Evolutionary conservation across 2,113 vertebrate species (phyloP), one percentile per base, ranked within the genome.

Genomic region (Zapornia atra): DNA sequence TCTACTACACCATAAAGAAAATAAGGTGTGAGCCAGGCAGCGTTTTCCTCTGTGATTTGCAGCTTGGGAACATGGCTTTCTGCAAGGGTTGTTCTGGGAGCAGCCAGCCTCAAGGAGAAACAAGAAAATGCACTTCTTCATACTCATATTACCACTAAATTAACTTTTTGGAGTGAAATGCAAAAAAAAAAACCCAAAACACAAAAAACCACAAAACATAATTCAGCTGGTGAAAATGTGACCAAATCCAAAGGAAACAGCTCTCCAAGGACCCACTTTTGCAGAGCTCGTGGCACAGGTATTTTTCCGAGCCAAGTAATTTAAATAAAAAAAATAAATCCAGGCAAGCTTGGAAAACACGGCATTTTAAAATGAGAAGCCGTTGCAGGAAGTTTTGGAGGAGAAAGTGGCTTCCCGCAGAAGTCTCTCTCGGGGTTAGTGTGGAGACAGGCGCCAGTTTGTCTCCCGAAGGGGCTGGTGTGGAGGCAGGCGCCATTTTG

Each of bases 381-480:
- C 0, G 0, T 4, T 1, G 3, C 0, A 0, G 40, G 31, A 38
- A 7, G 12, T 7, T 65, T 36, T 21, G n/a, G 38, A 6, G 24
- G 33, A 31, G 14, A 40, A 15, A 2, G 14, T 1, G 2, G 15
- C n/a, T 51, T 33, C n/a, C 12, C 22, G 4, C 8, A 20, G 33
- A 6, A 20, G 13, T 4, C 20, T 31, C 0, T n/a, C n/a, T n/a
- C n/a, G 40, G n/a, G 1, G 2, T 7, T 1, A 1, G 2, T 18
- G 17, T 12, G 31, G 42, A 1, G 0, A 26, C 4, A 0, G 64
- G 63, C 4, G 1, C n/a, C 50, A 31, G 69, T 81, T 93, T 36
- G 34, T 78, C 68, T 82, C 68, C 65, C 4, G 1, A 8, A 8
- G 40, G 31, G 15, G 25, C 24, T 2, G 3, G 17, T 46, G 44